phyloP scores from a whole-genome alignment of 2,113 vertebrate genomes.

The Sus scrofa region T2T-Sscrofa CM000830.6:121308501-121309000 shows the following conservation, averaged over 20 bases:
- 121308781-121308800: no score
- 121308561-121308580: constrained; percentile 51
- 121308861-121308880: constrained; percentile 88
- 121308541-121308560: constrained; percentile 49
- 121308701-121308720: constrained; percentile 35
- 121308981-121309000: constrained; percentile 88
- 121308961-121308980: constrained; percentile 90
- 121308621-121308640: background rate
- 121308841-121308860: constrained; percentile 84
- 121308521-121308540: constrained; percentile 59
- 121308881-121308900: constrained; percentile 86
- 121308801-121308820: constrained; percentile 70
- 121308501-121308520: constrained; percentile 10
- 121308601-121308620: constrained; percentile 34
- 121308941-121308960: constrained; percentile 89
- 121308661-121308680: constrained; percentile 36
- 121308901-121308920: constrained; percentile 89
- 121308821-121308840: constrained; percentile 79
- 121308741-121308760: background rate
- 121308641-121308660: constrained; percentile 69
- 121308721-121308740: background rate
- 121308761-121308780: constrained; percentile 42
- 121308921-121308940: constrained; percentile 86
- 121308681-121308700: constrained; percentile 17
- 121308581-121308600: background rate